These are phyloP conservation scores for Myzus persicae DNA, from an alignment of 1,140 invertebrate species.

Conservation along the genomic window DNA sequence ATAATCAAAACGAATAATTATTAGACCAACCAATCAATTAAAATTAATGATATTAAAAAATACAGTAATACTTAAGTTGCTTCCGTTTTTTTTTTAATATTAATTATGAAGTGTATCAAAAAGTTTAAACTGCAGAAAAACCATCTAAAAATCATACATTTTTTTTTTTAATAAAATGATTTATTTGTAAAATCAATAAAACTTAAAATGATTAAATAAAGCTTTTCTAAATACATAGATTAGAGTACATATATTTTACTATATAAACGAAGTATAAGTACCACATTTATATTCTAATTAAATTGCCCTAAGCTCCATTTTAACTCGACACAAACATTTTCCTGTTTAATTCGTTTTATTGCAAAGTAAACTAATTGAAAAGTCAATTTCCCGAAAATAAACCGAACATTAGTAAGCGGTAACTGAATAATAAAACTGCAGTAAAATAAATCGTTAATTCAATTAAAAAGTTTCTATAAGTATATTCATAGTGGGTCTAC, in stretches of 20 bases:
- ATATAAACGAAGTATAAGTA: neutral
- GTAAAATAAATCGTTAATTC: conserved; percentile 15
- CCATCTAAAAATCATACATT: neutral
- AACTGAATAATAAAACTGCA: neutral
- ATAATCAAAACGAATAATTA: neutral
- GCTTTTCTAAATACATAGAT: neutral
- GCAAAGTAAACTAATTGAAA: conserved; percentile 22
- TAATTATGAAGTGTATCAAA: neutral
- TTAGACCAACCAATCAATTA: neutral
- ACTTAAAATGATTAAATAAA: neutral
- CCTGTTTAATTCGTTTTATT: neutral
- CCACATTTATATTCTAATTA: conserved; percentile 1
- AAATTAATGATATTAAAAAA: neutral
- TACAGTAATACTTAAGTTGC: neutral
- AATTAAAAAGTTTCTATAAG: conserved; percentile 32
- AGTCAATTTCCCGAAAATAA: conserved; percentile 13
- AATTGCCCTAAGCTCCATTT: neutral
- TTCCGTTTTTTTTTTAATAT: neutral
- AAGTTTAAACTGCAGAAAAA: neutral
- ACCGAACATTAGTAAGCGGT: neutral
- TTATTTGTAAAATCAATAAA: neutral
- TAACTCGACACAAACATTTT: neutral
- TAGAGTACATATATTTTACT: too few relatives aligned
- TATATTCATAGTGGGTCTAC: neutral
- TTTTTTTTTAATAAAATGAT: neutral